Conservation (phyloP, 2,797 vertebrate genomes). For the Enteromius radiatus region DNA sequence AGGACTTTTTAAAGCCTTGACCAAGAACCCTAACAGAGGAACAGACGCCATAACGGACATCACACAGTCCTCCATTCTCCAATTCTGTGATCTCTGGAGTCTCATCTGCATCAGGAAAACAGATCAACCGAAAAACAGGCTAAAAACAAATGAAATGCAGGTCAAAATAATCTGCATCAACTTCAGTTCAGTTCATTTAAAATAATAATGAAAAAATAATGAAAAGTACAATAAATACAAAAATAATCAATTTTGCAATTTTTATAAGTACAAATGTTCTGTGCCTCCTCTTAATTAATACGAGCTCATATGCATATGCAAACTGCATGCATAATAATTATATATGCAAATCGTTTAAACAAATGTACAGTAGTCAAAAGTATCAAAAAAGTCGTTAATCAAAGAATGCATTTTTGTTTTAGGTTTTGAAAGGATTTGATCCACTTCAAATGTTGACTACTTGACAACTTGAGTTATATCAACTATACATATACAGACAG, state of each 20-base stretch:
- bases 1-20: constrained; percentile 82
- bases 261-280: background rate
- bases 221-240: background rate
- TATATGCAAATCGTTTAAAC: background rate
- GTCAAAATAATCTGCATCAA: background rate
- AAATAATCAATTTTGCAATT: background rate
- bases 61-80: constrained; percentile 85
- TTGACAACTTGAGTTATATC: background rate
- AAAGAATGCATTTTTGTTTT: no score
- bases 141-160: constrained; percentile 7
- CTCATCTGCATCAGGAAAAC: constrained; percentile 79
- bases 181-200: background rate
- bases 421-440: no score
- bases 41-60: constrained; percentile 81
- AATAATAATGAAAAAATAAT: background rate
- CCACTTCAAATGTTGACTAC: no score
- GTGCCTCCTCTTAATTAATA: background rate
- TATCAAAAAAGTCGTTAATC: no score
- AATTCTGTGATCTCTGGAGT: constrained; percentile 85
- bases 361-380: no score
- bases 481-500: background rate
- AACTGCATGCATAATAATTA: background rate
- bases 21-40: constrained; percentile 79
- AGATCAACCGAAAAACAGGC: background rate
- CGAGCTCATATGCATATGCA: background rate